Evolutionary conservation across 2,113 vertebrate species (phyloP).

Genomic region (Calidris pygmaea): DNA sequence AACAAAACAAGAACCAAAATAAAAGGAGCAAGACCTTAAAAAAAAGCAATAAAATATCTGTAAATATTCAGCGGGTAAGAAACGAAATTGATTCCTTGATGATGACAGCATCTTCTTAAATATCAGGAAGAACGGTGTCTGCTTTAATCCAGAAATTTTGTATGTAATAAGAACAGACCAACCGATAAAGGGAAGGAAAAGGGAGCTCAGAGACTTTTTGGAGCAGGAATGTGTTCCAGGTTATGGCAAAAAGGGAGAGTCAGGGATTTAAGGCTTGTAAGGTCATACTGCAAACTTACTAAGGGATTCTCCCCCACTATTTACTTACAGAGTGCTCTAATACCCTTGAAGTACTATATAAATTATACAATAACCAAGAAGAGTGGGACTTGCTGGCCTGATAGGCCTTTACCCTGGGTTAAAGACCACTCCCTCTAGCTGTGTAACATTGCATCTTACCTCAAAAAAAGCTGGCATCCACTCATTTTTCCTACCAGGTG

Average conservation of each 20-base stretch:
- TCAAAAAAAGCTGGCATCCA: background rate
- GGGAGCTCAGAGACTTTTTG: background rate
- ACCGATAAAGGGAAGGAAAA: background rate
- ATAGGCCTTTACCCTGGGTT: background rate
- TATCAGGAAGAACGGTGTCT: background rate
- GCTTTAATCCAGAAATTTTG: background rate
- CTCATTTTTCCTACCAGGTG: background rate
- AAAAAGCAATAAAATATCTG: background rate
- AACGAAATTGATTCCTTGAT: background rate
- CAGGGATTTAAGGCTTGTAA: background rate
- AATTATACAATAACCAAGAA: background rate
- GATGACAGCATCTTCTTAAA: background rate
- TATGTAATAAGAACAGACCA: background rate
- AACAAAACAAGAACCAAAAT: background rate
- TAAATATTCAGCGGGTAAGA: background rate
- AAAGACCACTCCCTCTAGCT: background rate
- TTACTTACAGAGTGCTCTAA: background rate
- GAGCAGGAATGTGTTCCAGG: background rate
- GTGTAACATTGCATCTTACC: rapidly evolving
- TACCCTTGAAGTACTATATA: background rate
- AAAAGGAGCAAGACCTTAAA: background rate
- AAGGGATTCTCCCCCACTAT: background rate
- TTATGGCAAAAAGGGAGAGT: background rate
- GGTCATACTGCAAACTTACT: background rate
- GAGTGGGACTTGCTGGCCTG: background rate